Conservation (phyloP, 2,113 vertebrate genomes). For the Triplophysa tibetana region DNA sequence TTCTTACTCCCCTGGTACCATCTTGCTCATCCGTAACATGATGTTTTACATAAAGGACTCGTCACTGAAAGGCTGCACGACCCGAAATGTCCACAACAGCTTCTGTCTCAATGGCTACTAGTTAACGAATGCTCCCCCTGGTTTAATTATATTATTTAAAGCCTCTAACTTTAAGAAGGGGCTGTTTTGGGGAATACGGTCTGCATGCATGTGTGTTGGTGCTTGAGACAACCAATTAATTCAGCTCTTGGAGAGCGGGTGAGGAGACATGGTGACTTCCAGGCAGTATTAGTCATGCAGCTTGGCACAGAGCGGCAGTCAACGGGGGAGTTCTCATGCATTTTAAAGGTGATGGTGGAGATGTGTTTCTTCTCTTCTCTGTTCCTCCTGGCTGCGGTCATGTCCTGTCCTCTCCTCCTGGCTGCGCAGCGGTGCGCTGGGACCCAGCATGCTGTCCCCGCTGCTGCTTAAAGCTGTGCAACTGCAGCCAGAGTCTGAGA, state of each 20-base stretch:
- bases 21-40: slow-evolving; percentile 50
- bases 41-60: slow-evolving; percentile 52
- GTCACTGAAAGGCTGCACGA: slow-evolving; percentile 45
- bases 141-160: slow-evolving; percentile 58
- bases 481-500: background rate
- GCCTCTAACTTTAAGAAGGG: slow-evolving; percentile 23
- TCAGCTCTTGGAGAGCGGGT: slow-evolving; percentile 64
- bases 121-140: slow-evolving; percentile 55
- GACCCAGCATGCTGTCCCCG: background rate
- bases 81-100: slow-evolving; percentile 58
- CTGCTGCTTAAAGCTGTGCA: background rate
- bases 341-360: slow-evolving; percentile 69
- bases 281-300: slow-evolving; percentile 72
- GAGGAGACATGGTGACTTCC: slow-evolving; percentile 65
- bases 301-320: slow-evolving; percentile 59
- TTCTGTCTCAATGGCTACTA: slow-evolving; percentile 62
- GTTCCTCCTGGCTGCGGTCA: slow-evolving; percentile 6
- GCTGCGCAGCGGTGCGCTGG: background rate
- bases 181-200: slow-evolving; percentile 38
- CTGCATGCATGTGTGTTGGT: slow-evolving; percentile 8
- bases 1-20: slow-evolving; percentile 20
- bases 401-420: slow-evolving; percentile 6
- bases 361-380: slow-evolving; percentile 16
- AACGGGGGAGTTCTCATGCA: slow-evolving; percentile 62
- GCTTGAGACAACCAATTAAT: slow-evolving; percentile 74